Conservation (phyloP, 64 coral and sea anemone species). For the Anthopleura sola region DNA sequence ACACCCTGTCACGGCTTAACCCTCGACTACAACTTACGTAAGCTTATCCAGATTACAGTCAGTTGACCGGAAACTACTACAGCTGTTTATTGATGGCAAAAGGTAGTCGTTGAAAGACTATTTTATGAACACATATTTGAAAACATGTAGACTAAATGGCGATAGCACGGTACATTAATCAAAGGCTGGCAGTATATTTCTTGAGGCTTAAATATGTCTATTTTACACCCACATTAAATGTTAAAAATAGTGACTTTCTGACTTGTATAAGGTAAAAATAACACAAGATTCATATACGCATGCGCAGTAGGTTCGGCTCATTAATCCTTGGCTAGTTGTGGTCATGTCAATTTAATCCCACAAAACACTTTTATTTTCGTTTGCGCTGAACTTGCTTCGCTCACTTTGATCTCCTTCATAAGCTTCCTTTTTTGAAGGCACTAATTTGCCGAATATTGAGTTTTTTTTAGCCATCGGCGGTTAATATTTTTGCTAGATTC, state of each 20-base stretch:
- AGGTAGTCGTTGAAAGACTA: neutral
- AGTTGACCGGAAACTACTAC: neutral
- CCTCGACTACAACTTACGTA: neutral
- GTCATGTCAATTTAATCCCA: neutral
- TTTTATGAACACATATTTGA: neutral
- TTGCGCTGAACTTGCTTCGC: neutral
- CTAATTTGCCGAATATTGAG: neutral
- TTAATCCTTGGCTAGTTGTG: neutral
- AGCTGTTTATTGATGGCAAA: constrained; percentile 4
- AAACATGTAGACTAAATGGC: too few species aligned
- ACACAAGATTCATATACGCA: neutral
- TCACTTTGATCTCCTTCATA: neutral
- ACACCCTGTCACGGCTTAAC: neutral
- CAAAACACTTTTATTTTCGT: neutral
- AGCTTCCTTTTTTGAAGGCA: neutral
- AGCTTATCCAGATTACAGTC: constrained; percentile 5
- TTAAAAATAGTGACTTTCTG: neutral
- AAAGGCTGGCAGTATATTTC: too few species aligned
- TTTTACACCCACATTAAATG: neutral
- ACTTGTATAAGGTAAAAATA: neutral
- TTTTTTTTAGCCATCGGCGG: neutral
- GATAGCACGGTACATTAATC: too few species aligned
- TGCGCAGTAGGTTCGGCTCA: neutral
- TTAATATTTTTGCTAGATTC: neutral
- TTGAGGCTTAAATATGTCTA: too few species aligned